A percentile compares a stretch with the other conserved stretches of the same genome.
These are phyloP conservation scores for Rhynchophorus ferrugineus DNA, from an alignment of 1,140 invertebrate genomes.

Conservation along the genomic window DNA sequence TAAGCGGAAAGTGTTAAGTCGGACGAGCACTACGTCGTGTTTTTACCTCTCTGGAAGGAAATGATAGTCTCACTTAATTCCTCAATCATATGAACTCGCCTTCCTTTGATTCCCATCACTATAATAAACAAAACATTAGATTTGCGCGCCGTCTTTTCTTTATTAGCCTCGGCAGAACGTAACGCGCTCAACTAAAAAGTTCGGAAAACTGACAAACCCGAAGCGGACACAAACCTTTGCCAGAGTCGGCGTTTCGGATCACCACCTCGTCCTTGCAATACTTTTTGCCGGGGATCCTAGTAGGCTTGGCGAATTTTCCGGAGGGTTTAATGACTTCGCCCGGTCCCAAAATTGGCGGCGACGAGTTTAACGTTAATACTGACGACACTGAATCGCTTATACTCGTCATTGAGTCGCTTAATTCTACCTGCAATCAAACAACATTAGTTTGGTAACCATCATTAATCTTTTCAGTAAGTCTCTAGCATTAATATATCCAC, in stretches of 20 bases:
- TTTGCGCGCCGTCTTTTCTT: too few species aligned
- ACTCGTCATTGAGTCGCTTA: conserved; percentile 33
- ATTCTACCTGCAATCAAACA: conserved; percentile 30
- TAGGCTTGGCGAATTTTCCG: conserved; percentile 81
- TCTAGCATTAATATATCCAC: too few species aligned
- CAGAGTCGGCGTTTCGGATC: conserved; percentile 87
- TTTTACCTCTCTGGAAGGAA: conserved; percentile 93
- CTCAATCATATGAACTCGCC: conserved; percentile 95
- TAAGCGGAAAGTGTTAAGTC: conserved; percentile 14
- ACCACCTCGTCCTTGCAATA: conserved; percentile 91
- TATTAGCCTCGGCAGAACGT: too few species aligned
- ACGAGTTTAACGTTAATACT: conserved; percentile 40
- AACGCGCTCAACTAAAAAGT: too few species aligned
- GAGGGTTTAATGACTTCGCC: conserved; percentile 81
- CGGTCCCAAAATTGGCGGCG: conserved; percentile 55
- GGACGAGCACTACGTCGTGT: conserved; percentile 4
- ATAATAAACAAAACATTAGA: conserved; percentile 42
- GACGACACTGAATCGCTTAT: conserved; percentile 35
- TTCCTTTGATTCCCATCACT: conserved; percentile 98
- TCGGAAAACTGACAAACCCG: too few species aligned
- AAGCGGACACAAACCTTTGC: conserved; percentile 77
- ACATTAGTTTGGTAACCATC: not conserved
- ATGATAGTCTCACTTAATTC: conserved; percentile 95
- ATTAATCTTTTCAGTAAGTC: too few species aligned
- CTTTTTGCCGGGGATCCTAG: conserved; percentile 82